Base-by-base conservation (phyloP, 2,797 vertebrate genomes). In the Neosilurus mollespiculum region DNA sequence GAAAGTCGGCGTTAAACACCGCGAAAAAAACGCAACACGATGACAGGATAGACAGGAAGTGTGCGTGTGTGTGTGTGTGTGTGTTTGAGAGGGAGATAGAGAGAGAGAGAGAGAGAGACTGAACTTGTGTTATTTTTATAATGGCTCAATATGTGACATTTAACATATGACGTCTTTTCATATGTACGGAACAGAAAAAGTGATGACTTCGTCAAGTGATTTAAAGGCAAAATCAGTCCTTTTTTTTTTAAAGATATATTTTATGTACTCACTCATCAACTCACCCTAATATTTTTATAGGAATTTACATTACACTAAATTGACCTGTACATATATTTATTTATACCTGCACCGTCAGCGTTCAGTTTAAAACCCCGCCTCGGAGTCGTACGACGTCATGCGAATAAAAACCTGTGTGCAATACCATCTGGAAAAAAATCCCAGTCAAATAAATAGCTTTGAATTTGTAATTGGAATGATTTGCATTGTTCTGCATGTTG, bases 21-120 rank as follows among this genome's bases (percentile, higher is more conserved):
- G 87, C 83, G 88, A 78, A 86, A 73, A 88, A 78, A 86, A 73
- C 81, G 83, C 76, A 83, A 87, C 62, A 77, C 85, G 79, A 86
- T 86, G 79, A 84, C 76, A 84, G 75, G 89, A 65, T 66, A 78
- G 77, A 79, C 49, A 87, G 81, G 58, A 61, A 76, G 78, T 71
- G 71, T 58, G 66, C 80, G 58, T 71, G 80, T 73, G 82, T 66
- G 65, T 79, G 65, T 87, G 87, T 81, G 86, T 90, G 86, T 83
- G 75, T 89, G 77, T 85, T 66, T 87, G 79, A 84, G 69, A 89
- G 85, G 87, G 88, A 87, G 86, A 83, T 83, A 72, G 85, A 87
- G 82, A 87, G 75, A 80, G 82, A 81, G 88, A 87, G 85, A 87
- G 82, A 87, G 75, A 72, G 82, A 79, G 88, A 87, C 14, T 54